Evolutionary conservation across 92 coral and sea anemone species (phyloP), one percentile per base, ranked within the genome.

Genomic region (Chrysogorgia sp.): DNA sequence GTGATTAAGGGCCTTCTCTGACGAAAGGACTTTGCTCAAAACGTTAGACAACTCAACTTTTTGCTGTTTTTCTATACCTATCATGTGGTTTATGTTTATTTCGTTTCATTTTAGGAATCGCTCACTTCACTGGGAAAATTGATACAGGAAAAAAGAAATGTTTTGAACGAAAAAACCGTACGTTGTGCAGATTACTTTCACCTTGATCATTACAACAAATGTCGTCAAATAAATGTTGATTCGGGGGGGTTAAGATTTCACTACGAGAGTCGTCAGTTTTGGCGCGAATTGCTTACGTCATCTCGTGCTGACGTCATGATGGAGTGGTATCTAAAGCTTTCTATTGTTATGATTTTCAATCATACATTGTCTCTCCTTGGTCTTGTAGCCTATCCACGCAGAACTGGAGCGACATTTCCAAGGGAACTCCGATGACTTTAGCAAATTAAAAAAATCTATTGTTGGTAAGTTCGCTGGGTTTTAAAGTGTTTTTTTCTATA

Each of bases 401-500:
- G 91, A 88, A 33, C 70, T 91, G 45, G 98, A 93, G 60, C 75
- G 32, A 31, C 91, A 88, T 86, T 93, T 93, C 75, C 89, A 89
- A 37, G 92, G 82, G 65, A 66, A 78, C n/a, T 86, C 92, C 1
- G 90, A 91, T 40, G 90, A 90, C 17, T 93, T 88, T 63, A 93
- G 85, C 25, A 86, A 81, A 19, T 79, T 90, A 66, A 93, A 93
- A 86, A 88, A 91, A 81, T 59, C 72, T 37, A 88, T 91, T 40
- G 98, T 91, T 40, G 96, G 98, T 93, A 76, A 85, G 88, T 33
- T 25, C 7, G 10, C 17, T 17, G 31, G 40, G 20, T 17, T n/a
- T n/a, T n/a, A n/a, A n/a, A n/a, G n/a, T n/a, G n/a, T n/a, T n/a
- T n/a, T n/a, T n/a, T n/a, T n/a, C n/a, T n/a, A n/a, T n/a, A n/a